Evolutionary conservation across 37 sponge, comb jelly and placozoan genomes (phyloP).

Genomic region (Dysidea cf. avara): DNA sequence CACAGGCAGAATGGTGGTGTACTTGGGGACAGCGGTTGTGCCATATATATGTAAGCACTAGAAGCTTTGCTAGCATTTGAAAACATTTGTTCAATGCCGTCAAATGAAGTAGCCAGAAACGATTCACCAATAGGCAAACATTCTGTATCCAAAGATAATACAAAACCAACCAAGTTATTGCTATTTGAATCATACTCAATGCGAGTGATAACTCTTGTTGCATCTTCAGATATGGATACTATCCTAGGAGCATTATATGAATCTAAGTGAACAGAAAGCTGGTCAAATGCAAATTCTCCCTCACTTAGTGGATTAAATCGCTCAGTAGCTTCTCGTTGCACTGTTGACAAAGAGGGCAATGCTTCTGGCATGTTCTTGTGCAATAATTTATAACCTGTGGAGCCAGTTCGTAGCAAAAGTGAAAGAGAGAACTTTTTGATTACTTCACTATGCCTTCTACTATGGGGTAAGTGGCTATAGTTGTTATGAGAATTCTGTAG

Average conservation of each 20-base stretch:
- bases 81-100: slow-evolving; percentile 7
- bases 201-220: slow-evolving; percentile 16
- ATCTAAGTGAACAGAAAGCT: slow-evolving; percentile 12
- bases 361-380: slow-evolving; percentile 15
- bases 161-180: slow-evolving; percentile 21
- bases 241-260: neutral
- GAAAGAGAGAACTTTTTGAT: slow-evolving; percentile 20
- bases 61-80: neutral
- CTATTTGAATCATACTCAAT: slow-evolving; percentile 20
- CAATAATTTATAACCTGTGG: slow-evolving; percentile 14
- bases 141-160: slow-evolving; percentile 4
- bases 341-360: slow-evolving; percentile 21
- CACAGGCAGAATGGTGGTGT: slow-evolving; percentile 23
- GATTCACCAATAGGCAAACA: slow-evolving; percentile 10
- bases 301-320: slow-evolving; percentile 4
- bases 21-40: slow-evolving; percentile 14
- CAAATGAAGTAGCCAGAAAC: slow-evolving; percentile 19
- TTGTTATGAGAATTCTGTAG: slow-evolving; percentile 22
- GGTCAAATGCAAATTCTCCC: slow-evolving; percentile 26
- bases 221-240: slow-evolving; percentile 25
- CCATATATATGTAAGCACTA: slow-evolving; percentile 29
- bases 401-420: slow-evolving; percentile 16
- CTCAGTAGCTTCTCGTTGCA: slow-evolving; percentile 8
- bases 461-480: neutral
- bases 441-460: slow-evolving; percentile 7